Evolutionary conservation across 2,797 vertebrate genomes (phyloP).

Genomic region (Amblyraja radiata): DNA sequence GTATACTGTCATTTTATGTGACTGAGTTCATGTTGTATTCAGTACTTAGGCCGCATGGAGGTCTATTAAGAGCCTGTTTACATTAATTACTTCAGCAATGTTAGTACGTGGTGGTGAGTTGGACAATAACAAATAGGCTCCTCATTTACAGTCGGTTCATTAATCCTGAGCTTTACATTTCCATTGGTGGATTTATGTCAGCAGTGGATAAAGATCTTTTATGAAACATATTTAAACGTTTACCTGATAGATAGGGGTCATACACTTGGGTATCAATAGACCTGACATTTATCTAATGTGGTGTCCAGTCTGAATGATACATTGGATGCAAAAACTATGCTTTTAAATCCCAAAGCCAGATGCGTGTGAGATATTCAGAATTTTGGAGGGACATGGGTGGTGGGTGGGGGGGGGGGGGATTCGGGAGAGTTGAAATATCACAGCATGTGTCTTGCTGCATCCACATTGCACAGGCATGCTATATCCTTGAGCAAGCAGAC

Average conservation of each 20-base stretch:
- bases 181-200: not conserved
- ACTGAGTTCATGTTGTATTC: not conserved
- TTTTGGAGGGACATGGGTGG: no score
- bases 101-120: not conserved
- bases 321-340: not conserved
- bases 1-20: not conserved
- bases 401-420: no score
- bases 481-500: not conserved
- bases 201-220: not conserved
- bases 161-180: not conserved
- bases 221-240: not conserved
- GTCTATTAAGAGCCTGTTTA: not conserved
- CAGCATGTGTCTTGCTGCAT: not conserved
- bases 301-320: not conserved
- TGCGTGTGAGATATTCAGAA: not conserved
- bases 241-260: not conserved
- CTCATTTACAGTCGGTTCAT: not conserved
- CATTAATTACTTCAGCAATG: constrained; percentile 1
- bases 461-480: not conserved
- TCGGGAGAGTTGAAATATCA: not conserved
- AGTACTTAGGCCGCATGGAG: not conserved
- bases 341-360: not conserved
- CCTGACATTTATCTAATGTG: not conserved
- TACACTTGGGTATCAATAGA: not conserved
- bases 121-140: not conserved